Evolutionary conservation across 2,888 invertebrate species (phyloP), one percentile per base, ranked within the genome.

Genomic region (Drosophila nr. perissopoda): DNA sequence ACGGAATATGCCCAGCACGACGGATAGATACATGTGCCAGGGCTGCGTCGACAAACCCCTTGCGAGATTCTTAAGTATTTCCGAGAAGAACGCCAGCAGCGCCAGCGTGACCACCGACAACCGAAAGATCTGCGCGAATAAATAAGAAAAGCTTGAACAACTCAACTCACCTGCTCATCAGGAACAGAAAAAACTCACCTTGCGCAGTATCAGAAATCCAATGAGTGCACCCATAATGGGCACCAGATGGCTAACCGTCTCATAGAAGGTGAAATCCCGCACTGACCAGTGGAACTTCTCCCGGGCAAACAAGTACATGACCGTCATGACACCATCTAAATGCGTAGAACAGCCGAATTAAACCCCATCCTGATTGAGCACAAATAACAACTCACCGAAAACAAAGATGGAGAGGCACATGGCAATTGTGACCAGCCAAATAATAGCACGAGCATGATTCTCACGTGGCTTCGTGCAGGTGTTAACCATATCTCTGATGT

Each of bases 231-330:
- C 96, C 16, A 94, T 51, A 82, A 95, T 94, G 2, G 94, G 93
- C 54, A 95, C 91, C 0, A 94, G 81, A 8, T 95, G 94, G 46
- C 92, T 93, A 0, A 94, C 91, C 0, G 95, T 95, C 29, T 94
- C 94, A 88, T 93, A 96, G 61, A 94, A 92, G 0, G 95, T 96
- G 83, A 94, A 96, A 27, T 95, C 94, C 70, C 94, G 92, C 63
- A 96, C 93, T 13, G 95, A 94, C 96, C 96, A 97, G 31, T 95
- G 94, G 49, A 97, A 94, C 88, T 95, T 95, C 49, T 95, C 94
- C 70, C 95, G 94, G 2, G 95, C 92, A 89, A 95, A 96, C 80
- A 96, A 83, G 90, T 95, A 96, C 66, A 94, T 94, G 18, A 96
- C 93, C 0, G 92, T 91, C 74, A 86, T 88, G 40, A 86, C 84